Conservation (phyloP, 2,888 invertebrate genomes). For the Acronicta leporina region DNA sequence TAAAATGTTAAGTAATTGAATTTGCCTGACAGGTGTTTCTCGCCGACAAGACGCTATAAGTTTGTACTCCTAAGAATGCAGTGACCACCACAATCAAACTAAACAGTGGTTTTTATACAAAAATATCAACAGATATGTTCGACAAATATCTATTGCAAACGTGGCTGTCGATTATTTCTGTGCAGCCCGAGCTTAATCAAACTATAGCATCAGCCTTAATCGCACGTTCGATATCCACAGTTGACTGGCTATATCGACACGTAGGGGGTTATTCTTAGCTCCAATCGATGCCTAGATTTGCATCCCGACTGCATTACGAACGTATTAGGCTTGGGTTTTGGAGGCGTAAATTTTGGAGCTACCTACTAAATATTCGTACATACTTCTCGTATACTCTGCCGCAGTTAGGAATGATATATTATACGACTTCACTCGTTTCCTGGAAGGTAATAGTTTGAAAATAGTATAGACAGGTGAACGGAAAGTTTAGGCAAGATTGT, state of each 20-base stretch:
- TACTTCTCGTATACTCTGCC: not conserved
- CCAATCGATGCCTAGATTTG: slow-evolving; percentile 39
- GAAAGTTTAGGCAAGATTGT: too few relatives aligned
- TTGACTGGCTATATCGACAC: slow-evolving; percentile 18
- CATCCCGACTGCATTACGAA: slow-evolving; percentile 27
- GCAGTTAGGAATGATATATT: slow-evolving; percentile 2
- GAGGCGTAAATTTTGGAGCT: not conserved
- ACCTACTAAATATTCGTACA: not conserved
- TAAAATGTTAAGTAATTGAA: too few relatives aligned
- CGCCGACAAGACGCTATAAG: too few relatives aligned
- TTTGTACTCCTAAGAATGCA: too few relatives aligned
- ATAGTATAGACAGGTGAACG: not conserved
- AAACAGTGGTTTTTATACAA: too few relatives aligned
- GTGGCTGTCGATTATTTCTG: not conserved
- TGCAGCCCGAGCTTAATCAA: slow-evolving; percentile 6
- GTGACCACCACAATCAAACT: too few relatives aligned
- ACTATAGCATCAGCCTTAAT: slow-evolving; percentile 29
- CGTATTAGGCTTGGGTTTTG: not conserved
- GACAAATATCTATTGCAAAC: too few relatives aligned
- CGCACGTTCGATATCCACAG: slow-evolving; percentile 16
- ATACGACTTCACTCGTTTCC: not conserved
- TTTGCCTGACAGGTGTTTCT: too few relatives aligned
- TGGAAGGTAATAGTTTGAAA: not conserved
- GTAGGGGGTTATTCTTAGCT: slow-evolving; percentile 34
- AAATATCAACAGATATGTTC: too few relatives aligned